Base-by-base conservation (phyloP, 2,113 vertebrate genomes). In the Laticauda colubrina region DNA sequence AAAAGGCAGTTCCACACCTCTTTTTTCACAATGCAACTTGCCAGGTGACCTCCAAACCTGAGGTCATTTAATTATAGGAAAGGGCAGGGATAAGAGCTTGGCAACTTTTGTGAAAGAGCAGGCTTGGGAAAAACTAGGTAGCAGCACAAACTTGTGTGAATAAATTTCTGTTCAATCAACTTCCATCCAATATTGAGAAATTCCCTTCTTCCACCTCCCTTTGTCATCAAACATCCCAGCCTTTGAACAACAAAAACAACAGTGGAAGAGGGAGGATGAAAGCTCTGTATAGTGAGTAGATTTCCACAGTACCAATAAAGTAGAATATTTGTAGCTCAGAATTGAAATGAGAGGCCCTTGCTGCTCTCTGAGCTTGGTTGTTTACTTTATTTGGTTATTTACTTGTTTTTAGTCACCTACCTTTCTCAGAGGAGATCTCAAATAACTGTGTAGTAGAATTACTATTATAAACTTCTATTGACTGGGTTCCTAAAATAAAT, bases 351-450 rank as follows among this genome's bases (percentile, higher is more conserved):
- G 64, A 14, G 64, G 12, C 14, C 29, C 26, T n/a, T n/a, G 64
- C 2, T 69, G 29, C 12, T n/a, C 64, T 15, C 29, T n/a, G 64
- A 69, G 29, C 12, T n/a, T n/a, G 12, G 61, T n/a, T 69, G 12
- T 69, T 69, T 69, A 15, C 64, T 69, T 69, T 51, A 51, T 51
- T 51, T 51, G 48, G 48, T 51, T 51, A 51, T 51, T 51, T 51
- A 51, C 7, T 51, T 92, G 48, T 43, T 91, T 61, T 88, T 59
- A 24, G 0, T 5, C 85, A 95, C 93, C 8, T 96, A 98, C 98
- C 93, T 97, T 98, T 98, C 7, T 96, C 96, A 93, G 97, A 87
- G 55, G 97, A 97, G 91, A 97, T 94, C 95, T 98, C 98, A 75
- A 98, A 91, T 15, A 98, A 91, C 1, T 96, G 96, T 4, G 95